Evolutionary conservation across 2,888 invertebrate species (phyloP).

Genomic region (Epinotia brunnichana): DNA sequence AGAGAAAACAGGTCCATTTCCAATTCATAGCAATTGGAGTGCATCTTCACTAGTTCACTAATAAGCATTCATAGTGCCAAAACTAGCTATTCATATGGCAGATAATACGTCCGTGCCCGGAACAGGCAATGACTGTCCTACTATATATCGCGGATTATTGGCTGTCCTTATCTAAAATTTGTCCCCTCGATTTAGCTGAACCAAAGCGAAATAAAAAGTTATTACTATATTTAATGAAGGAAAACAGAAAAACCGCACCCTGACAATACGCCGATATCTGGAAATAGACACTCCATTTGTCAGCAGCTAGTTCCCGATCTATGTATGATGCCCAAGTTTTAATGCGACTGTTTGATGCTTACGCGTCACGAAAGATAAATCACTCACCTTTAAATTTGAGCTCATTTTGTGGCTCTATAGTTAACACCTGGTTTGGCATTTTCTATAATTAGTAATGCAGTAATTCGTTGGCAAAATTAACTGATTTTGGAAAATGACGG

Average conservation of each 20-base stretch:
- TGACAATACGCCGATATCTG: conserved; percentile 80
- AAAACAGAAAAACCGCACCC: conserved; percentile 76
- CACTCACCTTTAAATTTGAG: conserved; percentile 94
- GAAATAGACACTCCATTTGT: conserved; percentile 84
- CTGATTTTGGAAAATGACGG: conserved; percentile 65
- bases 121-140: conserved; percentile 24
- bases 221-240: conserved; percentile 44
- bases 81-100: conserved; percentile 34
- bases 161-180: neutral
- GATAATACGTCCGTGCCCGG: conserved; percentile 32
- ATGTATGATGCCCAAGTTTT: conserved; percentile 67
- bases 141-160: conserved; percentile 24
- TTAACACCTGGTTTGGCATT: conserved; percentile 90
- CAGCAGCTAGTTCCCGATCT: conserved; percentile 77
- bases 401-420: conserved; percentile 94
- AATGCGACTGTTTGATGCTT: conserved; percentile 66
- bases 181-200: conserved; percentile 24
- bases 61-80: conserved; percentile 26
- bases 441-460: conserved; percentile 81
- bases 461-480: conserved; percentile 72
- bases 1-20: neutral
- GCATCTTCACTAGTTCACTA: conserved; percentile 15
- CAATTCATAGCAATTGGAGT: neutral
- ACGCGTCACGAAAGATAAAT: conserved; percentile 54
- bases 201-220: conserved; percentile 18